Evolutionary conservation across 2,888 invertebrate species (phyloP), one percentile per base, ranked within the genome.

Genomic region (Hypselothyrea guttata): DNA sequence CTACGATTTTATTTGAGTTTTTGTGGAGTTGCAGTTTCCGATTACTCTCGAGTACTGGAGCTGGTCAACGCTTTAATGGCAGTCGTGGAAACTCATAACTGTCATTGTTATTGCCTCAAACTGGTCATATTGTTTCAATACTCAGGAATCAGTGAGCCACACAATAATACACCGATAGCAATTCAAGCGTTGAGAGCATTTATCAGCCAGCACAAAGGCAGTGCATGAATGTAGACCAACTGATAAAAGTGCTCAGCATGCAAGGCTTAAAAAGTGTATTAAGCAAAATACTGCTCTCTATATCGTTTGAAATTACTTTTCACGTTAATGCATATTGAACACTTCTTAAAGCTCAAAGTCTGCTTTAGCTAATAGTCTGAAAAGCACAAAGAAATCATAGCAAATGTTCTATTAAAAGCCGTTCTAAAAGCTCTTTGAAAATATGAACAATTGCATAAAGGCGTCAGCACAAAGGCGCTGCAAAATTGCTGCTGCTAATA

Each of bases 51-150:
- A 22, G 22, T 22, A 5, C 5, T 4, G 5, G 22, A 22, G 22
- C 5, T 22, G 22, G 22, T 4, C 22, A 22, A 5, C 2, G 22
- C 22, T 40, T 54, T 28, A 45, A 58, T 33, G 49, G 34, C 44
- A 42, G 27, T 49, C 16, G 38, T 34, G 53, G 73, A 73, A 63
- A 58, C 81, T 75, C 81, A 79, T 79, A 75, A 65, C 77, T 69
- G 65, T 65, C 75, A 69, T 59, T 73, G 74, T 56, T 65, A 75
- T 76, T 69, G 77, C 62, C 47, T 27, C 40, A 37, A 49, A 57
- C 54, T 60, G 76, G 59, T 72, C 48, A 76, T 69, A 68, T 76
- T 75, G 75, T 40, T 59, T 41, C 77, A 64, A 59, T 70, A 59
- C 66, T 53, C 64, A 58, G 58, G 35, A 58, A 65, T 40, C 75